Evolutionary conservation across 2,797 vertebrate species (phyloP).

Genomic region (Alauda arvensis): DNA sequence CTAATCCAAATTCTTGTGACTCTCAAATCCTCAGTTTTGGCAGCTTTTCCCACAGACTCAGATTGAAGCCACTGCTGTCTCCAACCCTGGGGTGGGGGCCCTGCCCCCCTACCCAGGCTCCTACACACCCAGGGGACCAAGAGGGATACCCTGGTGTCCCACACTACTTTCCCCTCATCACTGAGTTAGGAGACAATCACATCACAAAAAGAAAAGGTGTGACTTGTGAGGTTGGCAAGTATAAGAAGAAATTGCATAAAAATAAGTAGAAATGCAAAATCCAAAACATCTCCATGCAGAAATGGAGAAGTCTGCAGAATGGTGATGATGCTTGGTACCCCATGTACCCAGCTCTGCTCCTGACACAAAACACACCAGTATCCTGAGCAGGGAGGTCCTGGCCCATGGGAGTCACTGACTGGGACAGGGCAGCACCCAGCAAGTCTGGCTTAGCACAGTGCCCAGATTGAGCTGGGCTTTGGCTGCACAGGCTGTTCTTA

Average conservation of each 20-base stretch:
- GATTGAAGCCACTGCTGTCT: too few species aligned
- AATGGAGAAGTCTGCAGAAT: background rate
- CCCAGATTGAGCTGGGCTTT: too few species aligned
- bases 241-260: background rate
- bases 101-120: too few species aligned
- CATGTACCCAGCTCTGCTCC: background rate
- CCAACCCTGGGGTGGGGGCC: too few species aligned
- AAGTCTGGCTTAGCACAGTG: too few species aligned
- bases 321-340: background rate
- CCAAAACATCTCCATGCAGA: background rate
- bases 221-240: background rate
- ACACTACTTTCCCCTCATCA: background rate
- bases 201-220: background rate
- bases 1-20: too few species aligned
- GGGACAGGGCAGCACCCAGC: too few species aligned
- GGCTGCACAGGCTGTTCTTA: background rate
- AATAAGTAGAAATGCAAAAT: background rate
- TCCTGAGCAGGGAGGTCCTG: background rate
- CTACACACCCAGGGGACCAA: too few species aligned
- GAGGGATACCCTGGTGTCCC: too few species aligned
- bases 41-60: too few species aligned
- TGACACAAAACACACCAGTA: background rate
- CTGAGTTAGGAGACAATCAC: background rate
- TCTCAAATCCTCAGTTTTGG: too few species aligned
- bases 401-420: background rate